Evolutionary conservation across 1,140 invertebrate species (phyloP), one percentile per base, ranked within the genome.

Genomic region (Rhagoletis zephyria): DNA sequence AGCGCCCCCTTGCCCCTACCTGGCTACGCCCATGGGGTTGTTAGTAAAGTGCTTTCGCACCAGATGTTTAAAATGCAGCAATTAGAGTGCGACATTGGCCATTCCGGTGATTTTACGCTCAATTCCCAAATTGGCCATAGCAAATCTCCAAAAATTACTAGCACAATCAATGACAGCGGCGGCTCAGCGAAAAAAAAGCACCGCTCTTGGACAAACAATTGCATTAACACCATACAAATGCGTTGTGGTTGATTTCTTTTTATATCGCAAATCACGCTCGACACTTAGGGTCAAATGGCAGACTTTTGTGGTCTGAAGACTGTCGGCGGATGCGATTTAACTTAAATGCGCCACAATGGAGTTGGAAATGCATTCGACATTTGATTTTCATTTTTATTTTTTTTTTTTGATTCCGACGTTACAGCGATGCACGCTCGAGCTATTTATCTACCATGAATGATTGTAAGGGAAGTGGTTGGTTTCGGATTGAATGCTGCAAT

Each of bases 401-500:
- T n/a, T n/a, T n/a, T 19, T 45, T 1, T 7, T 81, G 74, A 30
- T 30, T 42, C 4, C 9, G 48, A 16, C 45, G 7, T 7, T 10
- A 56, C 30, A 56, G 74, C 30, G n/a, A 59, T n/a, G 48, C 74
- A 30, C 74, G 48, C 74, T 81, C 74, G 45, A 56, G 19, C 74
- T 81, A 19, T 9, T 56, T 56, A 81, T 4, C n/a, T 51, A 9
- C 45, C 45, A 81, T 19, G 42, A 56, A 9, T 56, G 14, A n/a
- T 14, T 81, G 51, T 10, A 81, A 81, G n/a, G 74, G 48, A 81
- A 81, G 56, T 81, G 48, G 14, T n/a, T n/a, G n/a, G n/a, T 48
- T 48, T 74, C n/a, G 70, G 74, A 30, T 81, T 81, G 74, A 59
- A 56, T 56, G 74, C 74, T 12, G 48, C 74, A 81, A 81, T 81